phyloP scores from a whole-genome alignment of 2,888 invertebrate genomes.

The Dicyrtomina minuta region DNA sequence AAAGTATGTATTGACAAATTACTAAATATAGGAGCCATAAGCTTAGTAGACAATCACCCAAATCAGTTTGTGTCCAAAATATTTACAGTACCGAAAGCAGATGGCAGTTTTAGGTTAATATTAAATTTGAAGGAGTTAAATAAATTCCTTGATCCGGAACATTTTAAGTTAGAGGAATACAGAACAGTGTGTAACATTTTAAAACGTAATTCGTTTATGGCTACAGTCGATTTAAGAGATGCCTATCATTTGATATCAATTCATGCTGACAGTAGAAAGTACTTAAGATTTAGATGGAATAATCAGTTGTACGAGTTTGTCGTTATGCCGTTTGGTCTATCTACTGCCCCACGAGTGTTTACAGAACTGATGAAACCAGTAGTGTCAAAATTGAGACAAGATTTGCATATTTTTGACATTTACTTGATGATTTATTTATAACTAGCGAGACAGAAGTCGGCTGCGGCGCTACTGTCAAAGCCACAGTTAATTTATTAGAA shows the following conservation, averaged over 20 bases:
- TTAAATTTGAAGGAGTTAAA: too few relatives aligned
- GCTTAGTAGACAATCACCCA: neutral
- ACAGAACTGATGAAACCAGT: too few relatives aligned
- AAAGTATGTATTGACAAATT: neutral
- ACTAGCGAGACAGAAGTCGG: neutral
- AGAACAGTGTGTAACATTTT: too few relatives aligned
- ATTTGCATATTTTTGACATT: constrained; percentile 15
- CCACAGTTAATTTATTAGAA: neutral
- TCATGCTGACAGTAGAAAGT: constrained; percentile 12
- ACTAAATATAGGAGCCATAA: constrained; percentile 1
- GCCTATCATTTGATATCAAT: constrained; percentile 33
- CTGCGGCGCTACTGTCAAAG: neutral
- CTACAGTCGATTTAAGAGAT: constrained; percentile 35
- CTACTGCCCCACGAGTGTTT: constrained; percentile 29
- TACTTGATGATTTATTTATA: constrained; percentile 35
- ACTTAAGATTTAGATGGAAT: constrained; percentile 32
- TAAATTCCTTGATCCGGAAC: constrained; percentile 24
- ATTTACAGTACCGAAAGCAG: constrained; percentile 35
- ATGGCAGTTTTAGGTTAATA: constrained; percentile 19
- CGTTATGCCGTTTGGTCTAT: constrained; percentile 35
- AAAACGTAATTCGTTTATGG: constrained; percentile 1
- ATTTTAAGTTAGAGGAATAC: constrained; percentile 40
- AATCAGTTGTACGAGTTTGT: constrained; percentile 19
- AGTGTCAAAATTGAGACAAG: constrained; percentile 19
- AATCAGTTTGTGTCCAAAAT: too few relatives aligned